Evolutionary conservation across 2,888 invertebrate species (phyloP).

Genomic region (Choreutis nemorana): DNA sequence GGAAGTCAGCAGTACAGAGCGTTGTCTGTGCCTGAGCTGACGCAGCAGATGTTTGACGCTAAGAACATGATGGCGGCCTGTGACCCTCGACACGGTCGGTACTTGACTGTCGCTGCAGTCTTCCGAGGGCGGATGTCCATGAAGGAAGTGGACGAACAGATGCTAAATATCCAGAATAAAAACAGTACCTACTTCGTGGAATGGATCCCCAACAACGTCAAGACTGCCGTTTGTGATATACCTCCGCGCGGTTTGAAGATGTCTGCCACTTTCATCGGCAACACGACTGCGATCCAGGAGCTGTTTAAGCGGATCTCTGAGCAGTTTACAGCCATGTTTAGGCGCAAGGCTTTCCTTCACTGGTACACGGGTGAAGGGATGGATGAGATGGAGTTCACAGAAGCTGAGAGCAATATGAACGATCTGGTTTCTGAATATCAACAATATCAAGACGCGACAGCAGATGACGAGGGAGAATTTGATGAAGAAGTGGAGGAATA

Average conservation of each 20-base stretch:
- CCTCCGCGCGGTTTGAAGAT: conserved; percentile 71
- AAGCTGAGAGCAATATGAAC: conserved; percentile 89
- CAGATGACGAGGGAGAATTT: conserved; percentile 79
- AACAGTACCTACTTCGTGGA: conserved; percentile 73
- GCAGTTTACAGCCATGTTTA: conserved; percentile 85
- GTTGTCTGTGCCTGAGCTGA: conserved; percentile 81
- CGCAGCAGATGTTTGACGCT: conserved; percentile 83
- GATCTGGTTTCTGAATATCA: conserved; percentile 84
- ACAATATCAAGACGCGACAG: conserved; percentile 85
- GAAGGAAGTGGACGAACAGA: conserved; percentile 81
- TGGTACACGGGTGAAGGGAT: conserved; percentile 93
- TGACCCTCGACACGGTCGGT: conserved; percentile 82
- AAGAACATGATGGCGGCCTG: conserved; percentile 92
- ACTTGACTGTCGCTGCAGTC: conserved; percentile 80
- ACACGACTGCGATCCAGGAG: conserved; percentile 79
- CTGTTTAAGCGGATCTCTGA: conserved; percentile 79
- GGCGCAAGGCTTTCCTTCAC: conserved; percentile 88
- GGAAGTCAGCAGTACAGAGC: conserved; percentile 83
- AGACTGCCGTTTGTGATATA: conserved; percentile 75
- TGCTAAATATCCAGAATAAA: conserved; percentile 73
- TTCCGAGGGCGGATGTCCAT: conserved; percentile 84
- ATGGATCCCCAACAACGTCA: conserved; percentile 75
- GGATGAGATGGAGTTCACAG: conserved; percentile 91
- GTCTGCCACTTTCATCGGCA: conserved; percentile 81
- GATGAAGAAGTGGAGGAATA: conserved; percentile 68